Evolutionary conservation across 2,888 invertebrate species (phyloP).

Genomic region (Fissipunctia ypsillon): DNA sequence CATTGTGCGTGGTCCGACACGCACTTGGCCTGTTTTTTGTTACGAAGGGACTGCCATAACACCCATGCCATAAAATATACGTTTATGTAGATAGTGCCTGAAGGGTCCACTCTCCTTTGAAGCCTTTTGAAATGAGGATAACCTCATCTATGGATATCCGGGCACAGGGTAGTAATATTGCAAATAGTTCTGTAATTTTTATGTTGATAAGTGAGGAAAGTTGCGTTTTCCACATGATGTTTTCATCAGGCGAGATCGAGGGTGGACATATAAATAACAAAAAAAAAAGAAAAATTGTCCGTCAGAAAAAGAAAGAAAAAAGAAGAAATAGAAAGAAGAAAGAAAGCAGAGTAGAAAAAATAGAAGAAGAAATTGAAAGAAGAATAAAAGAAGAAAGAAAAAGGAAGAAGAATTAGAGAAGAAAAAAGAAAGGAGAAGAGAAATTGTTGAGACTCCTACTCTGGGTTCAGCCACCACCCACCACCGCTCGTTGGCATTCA

Average conservation of each 20-base stretch:
- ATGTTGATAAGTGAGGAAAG: background rate
- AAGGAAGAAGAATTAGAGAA: too few species aligned
- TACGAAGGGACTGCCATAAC: conserved; percentile 26
- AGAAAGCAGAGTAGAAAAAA: too few species aligned
- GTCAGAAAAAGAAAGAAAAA: too few species aligned
- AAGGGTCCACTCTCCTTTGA: conserved; percentile 21
- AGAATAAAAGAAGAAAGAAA: too few species aligned
- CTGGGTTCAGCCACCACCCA: background rate
- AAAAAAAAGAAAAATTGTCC: too few species aligned
- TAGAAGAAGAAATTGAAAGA: too few species aligned
- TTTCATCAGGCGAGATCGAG: too few species aligned
- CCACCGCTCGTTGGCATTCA: background rate
- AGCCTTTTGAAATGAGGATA: conserved; percentile 21
- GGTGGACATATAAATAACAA: too few species aligned
- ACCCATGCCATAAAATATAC: conserved; percentile 28
- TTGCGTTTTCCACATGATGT: background rate
- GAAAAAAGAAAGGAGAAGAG: too few species aligned
- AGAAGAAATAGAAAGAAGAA: too few species aligned
- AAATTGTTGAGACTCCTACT: background rate
- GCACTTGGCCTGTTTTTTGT: too few species aligned
- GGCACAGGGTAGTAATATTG: conserved; percentile 4
- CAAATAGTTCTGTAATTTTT: background rate
- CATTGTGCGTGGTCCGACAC: too few species aligned
- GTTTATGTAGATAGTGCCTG: conserved; percentile 24
- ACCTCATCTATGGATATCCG: conserved; percentile 8